Base-by-base conservation (phyloP, 1,140 invertebrate species). In the Nephila pilipes region DNA sequence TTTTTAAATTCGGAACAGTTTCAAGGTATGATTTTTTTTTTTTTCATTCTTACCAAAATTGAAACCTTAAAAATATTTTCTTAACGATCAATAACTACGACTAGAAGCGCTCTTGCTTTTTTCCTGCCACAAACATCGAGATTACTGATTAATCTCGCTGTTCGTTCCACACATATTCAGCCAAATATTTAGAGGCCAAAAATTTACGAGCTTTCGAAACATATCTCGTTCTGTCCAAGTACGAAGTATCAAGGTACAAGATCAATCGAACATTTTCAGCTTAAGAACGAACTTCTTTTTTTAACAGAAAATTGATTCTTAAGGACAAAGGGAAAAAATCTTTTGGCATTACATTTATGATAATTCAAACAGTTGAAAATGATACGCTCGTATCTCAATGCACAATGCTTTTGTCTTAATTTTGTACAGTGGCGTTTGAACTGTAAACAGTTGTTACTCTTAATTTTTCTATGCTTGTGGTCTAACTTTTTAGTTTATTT, bases 121-220 rank as follows among this genome's bases (percentile, higher is more conserved):
- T 63, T 65, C 46, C 46, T 65, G 63, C 22, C 6, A n/a, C n/a
- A 25, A 65, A 65, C 46, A 46, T 6, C 5, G 46, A 46, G 46
- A 10, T 10, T 10, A 46, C 0, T 25, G n/a, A 36, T 32, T 29
- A 75, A 75, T 75, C 32, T 75, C 29, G 0, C 29, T 69, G 65
- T 69, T 18, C 69, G 2, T 55, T 1, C 16, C 25, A 32, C 18
- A 83, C 6, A 55, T 54, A 88, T 63, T 25, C 32, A 88, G 63
- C 60, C 87, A 88, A 88, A 88, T 54, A 75, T 54, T 88, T 36
- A 87, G 87, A 69, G 60, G 87, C 87, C 87, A 88, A 88, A 88
- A 88, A 36, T 32, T 58, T 88, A 88, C 55, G 85, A 88, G 87
- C 87, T 88, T 88, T 69, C 22, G 18, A 88, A 38, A 88, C 87